Base-by-base conservation (phyloP, 2,888 invertebrate species). In the Zele albiditarsus region DNA sequence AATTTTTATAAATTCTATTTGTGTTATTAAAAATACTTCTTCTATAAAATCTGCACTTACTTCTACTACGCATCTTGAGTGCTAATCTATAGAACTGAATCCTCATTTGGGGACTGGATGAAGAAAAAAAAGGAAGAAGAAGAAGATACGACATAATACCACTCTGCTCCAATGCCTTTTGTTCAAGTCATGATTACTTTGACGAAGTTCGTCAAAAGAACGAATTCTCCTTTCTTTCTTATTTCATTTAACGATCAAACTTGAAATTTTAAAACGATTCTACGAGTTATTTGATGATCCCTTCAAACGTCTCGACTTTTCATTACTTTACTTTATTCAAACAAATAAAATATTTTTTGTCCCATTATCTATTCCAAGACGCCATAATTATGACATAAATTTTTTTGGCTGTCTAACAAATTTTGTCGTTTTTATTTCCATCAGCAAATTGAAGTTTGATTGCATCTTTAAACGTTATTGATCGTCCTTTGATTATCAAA, bases 81-180 rank as follows among this genome's bases (percentile, higher is more conserved):
- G 16, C n/a, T n/a, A 62, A 62, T 62, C n/a, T 2, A 27, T 31
- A 14, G 12, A 62, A 8, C 33, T 31, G 63, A n/a, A n/a, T 63
- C 38, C 63, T 63, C 63, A 63, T 63, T 63, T 63, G 63, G 10
- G 38, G 38, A 12, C 2, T 12, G 2, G 3, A n/a, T 8, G 38
- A 68, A 60, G 65, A 58, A 63, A 74, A 58, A 38, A 20, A 16
- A 62, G 71, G 46, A 69, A 46, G n/a, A 23, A 53, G n/a, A 53
- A 23, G 4, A 53, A 53, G 6, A n/a, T 53, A 20, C 2, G 12
- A 42, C 53, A 62, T 73, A 65, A 60, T 60, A 67, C 72, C 77
- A 65, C 72, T 67, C 71, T 31, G 53, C 69, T 20, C 2, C 57
- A 67, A 63, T 71, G 72, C 74, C 79, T 77, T 78, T 77, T 76